Base-by-base conservation (phyloP, 2,797 vertebrate species). In the Notoglanidium macrostoma region DNA sequence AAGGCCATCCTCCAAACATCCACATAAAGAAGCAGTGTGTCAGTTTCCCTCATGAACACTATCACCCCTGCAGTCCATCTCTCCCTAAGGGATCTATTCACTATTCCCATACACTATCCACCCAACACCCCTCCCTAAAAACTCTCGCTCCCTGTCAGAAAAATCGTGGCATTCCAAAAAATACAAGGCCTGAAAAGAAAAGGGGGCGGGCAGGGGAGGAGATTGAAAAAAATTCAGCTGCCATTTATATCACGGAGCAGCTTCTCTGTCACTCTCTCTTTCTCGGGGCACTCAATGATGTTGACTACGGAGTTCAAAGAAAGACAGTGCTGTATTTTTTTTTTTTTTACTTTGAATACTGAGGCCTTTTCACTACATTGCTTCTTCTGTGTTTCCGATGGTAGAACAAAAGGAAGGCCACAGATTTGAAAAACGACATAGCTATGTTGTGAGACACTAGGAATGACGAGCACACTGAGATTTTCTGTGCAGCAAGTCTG, bases 1-100 rank as follows among this genome's bases (percentile, higher is more conserved):
- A 92, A 93, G 87, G 92, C 93, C 93, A 92, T 93, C 93, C 92
- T 95, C 92, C 92, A 88, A 92, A 92, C 88, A 87, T 81, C 88
- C 91, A 92, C 93, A 96, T 95, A 96, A 96, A 95, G 95, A 90
- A 85, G 92, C 93, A 94, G 95, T 96, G 95, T 96, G 91, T 94
- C 90, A 89, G 86, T 89, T 93, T 77, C 68, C 8, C 67, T 77
- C 65, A 63, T 55, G 70, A 86, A 68, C 68, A 86, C 74, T 67
- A 78, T 46, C 76, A 87, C 85, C 87, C 72, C 82, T 73, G 61
- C 57, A 49, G 72, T 83, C 77, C 51, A 65, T 51, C 85, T 35
- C 72, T 68, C 85, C 76, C 65, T 68, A n/a, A 85, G 87, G 84
- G 85, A 85, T 79, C 84, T 83, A 85, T 89, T 81, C 83, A 61